Base-by-base conservation (phyloP, 2,888 invertebrate genomes). In the Apeira syringaria region DNA sequence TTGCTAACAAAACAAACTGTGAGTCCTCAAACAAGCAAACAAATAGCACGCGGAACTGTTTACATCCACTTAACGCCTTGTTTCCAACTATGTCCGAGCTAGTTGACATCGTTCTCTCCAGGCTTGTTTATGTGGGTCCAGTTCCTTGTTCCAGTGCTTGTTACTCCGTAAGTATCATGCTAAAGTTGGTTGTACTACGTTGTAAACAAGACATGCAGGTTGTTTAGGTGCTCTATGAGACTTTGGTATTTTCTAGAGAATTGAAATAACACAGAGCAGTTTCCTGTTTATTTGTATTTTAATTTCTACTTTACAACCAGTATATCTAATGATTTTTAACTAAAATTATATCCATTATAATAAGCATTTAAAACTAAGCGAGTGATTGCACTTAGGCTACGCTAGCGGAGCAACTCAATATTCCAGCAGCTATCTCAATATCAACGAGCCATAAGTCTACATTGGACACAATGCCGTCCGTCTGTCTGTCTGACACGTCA, bases 401-500 rank as follows among this genome's bases (percentile, higher is more conserved):
- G n/a, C n/a, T n/a, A n/a, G n/a, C n/a, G n/a, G n/a, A n/a, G n/a
- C n/a, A n/a, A n/a, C n/a, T n/a, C n/a, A n/a, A n/a, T n/a, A n/a
- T n/a, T 20, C 30, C 28, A 38, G 10, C 13, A 7, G 36, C 45
- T 35, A n/a, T 10, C 17, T 15, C 12, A 10, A 17, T n/a, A 28
- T 35, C 27, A 46, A 35, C 35, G 11, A 15, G 11, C 9, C 11
- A 12, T 34, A 39, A 39, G 17, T 46, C 31, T 39, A 35, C 35
- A 35, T 39, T 18, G 39, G 33, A 11, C 27, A 40, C 39, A 40
- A 31, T 27, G 24, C 32, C 27, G 27, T 36, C 20, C 33, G 53
- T 55, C 44, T 47, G 61, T 61, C 55, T 48, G 56, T 43, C 32
- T 41, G 50, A 45, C 50, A 50, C 41, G 50, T 47, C 50, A 50